phyloP scores from a whole-genome alignment of 2,113 vertebrate genomes.

The Struthidea cinerea region DNA sequence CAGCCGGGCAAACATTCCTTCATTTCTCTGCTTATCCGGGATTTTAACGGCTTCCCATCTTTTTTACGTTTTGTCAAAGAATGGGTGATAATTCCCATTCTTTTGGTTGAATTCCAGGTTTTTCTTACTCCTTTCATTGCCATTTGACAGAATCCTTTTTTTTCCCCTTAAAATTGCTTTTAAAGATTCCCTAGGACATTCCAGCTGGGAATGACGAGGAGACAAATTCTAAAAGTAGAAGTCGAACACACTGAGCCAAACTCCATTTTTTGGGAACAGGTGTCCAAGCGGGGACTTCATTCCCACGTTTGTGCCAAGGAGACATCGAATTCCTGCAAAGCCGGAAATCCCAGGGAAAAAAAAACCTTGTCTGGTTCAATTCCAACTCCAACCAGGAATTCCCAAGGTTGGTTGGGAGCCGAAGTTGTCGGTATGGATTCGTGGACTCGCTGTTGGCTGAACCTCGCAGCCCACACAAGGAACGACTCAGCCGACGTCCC shows the following conservation, averaged over 20 bases:
- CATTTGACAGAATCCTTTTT: background rate
- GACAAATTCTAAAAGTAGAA: background rate
- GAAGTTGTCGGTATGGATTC: background rate
- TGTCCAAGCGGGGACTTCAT: fast-evolving
- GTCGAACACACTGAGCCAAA: background rate
- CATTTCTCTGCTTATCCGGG: background rate
- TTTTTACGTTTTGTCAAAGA: background rate
- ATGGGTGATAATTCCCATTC: background rate
- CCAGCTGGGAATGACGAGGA: background rate
- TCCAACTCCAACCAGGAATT: background rate
- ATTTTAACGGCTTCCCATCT: background rate
- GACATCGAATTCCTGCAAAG: background rate
- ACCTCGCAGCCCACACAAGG: background rate
- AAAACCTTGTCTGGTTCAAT: fast-evolving
- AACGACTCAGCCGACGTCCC: background rate
- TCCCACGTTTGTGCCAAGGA: fast-evolving
- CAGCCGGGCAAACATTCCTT: background rate
- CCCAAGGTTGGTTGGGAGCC: background rate
- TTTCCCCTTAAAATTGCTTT: background rate
- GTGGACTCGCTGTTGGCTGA: background rate
- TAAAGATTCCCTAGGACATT: background rate
- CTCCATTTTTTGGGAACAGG: background rate
- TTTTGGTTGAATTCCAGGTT: background rate
- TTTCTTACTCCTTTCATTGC: background rate
- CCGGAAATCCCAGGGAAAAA: background rate